Evolutionary conservation across 2,888 invertebrate genomes (phyloP), one percentile per base, ranked within the genome.

Genomic region (Anthophora plumipes): DNA sequence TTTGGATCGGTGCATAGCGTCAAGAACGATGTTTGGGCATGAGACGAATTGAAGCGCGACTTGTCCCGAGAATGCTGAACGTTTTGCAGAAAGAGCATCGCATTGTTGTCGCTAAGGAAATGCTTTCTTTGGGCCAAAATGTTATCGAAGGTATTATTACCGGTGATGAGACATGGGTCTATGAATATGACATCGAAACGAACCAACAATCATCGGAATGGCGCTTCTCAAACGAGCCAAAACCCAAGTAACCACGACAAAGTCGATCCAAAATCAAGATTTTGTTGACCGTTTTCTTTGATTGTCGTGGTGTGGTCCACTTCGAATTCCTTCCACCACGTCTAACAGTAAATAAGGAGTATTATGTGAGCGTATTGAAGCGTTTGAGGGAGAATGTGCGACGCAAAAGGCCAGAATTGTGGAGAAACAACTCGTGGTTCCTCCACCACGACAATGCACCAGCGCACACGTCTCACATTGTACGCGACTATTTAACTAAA

Each of bases 401-500:
- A 41, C 41, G 41, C 20, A 59, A 59, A 11, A 41, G 59, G 41
- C 59, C 41, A 31, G 59, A 39, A 41, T 41, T 59, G 20, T 59
- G 59, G 59, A 59, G 41, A 41, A 59, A 41, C 20, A 57, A 57
- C n/a, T 39, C 57, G 39, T 57, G 46, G 46, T 31, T 61, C 46
- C 46, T 31, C 17, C 46, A 46, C 25, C 61, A 61, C 31, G 31
- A 31, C 31, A 31, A 31, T 31, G 31, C 31, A 31, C 31, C 31
- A 31, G 31, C 31, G 31, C 31, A 31, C 31, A 31, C 31, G 7
- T 46, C 61, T 46, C 46, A 46, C 14, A 46, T 46, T 17, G 46
- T 61, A 46, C 61, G 46, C 61, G 46, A 61, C 25, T 46, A 46
- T 46, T 25, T 61, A 25, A 46, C 46, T 25, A 61, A 61, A 61